phyloP scores from a whole-genome alignment of 2,113 vertebrate genomes.

The Notothenia rossii region DNA sequence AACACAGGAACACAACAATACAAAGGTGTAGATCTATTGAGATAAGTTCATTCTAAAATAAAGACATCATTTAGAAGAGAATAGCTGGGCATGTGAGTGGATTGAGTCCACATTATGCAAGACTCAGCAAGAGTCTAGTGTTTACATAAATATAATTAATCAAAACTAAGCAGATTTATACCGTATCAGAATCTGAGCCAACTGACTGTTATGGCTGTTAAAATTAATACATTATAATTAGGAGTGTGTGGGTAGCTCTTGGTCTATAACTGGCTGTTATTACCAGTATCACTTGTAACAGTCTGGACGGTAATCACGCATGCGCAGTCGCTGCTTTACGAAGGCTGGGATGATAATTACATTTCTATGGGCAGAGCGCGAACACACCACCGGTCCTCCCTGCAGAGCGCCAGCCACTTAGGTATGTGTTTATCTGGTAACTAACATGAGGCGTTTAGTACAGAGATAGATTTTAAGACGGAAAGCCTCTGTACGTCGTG shows the following conservation, averaged over 20 bases:
- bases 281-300: slow-evolving; percentile 6
- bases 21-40: background rate
- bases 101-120: background rate
- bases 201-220: background rate
- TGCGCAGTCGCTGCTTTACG: slow-evolving; percentile 49
- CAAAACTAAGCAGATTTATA: background rate
- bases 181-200: background rate
- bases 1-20: background rate
- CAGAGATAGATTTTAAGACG: slow-evolving; percentile 32
- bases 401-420: background rate
- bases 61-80: background rate
- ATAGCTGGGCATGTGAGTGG: background rate
- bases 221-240: background rate
- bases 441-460: slow-evolving; percentile 38
- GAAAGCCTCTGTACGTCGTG: background rate
- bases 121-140: background rate
- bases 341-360: slow-evolving; percentile 48
- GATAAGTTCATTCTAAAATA: background rate
- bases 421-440: background rate
- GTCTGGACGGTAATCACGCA: slow-evolving; percentile 63
- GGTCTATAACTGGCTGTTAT: background rate
- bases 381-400: slow-evolving; percentile 29
- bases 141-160: background rate
- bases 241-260: background rate
- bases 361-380: slow-evolving; percentile 68